Base-by-base conservation (phyloP, 2,797 vertebrate species). In the Glossophaga mutica region DNA sequence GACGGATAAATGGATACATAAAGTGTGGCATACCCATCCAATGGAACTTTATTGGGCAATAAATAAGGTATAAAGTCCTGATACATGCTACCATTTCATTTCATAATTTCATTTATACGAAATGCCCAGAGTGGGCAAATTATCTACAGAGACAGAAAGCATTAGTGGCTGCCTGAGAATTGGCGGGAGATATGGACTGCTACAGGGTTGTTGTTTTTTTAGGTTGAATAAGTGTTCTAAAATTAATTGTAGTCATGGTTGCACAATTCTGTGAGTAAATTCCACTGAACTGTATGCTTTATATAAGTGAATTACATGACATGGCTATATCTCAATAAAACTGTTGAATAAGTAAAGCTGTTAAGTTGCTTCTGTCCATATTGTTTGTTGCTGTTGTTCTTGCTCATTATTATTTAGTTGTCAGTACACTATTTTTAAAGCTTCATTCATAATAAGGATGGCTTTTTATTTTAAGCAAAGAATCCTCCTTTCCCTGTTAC, bases 391-490 rank as follows among this genome's bases (percentile, higher is more conserved):
- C 15, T 94, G 44, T 32, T 81, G 44, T 34, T 93, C 24, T 50
- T 94, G 26, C 19, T 79, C 21, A 32, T 87, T 95, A 91, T 77
- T 44, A 91, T 65, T 42, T n/a, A 62, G 70, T 37, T 87, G 59
- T 44, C 10, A 55, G 74, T 21, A 8, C 32, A 74, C 24, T 85
- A 34, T 70, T 55, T 65, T 59, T 42, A 46, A 71, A 90, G 57
- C 18, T 52, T 87, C 26, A 32, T 48, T 96, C 42, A 46, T 52
- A 59, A 68, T 24, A 15, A 94, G 6, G 48, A 90, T 15, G 22
- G 29, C 11, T 85, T 93, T 86, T 62, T 22, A 77, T 70, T 74
- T 77, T 89, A 90, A 86, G 77, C 22, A 67, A 71, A 91, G 29
- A 90, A 92, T 70, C 37, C 39, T 74, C 46, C 16, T 81, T 74